Evolutionary conservation across 2,888 invertebrate genomes (phyloP).

Genomic region (Parnassius orleans): DNA sequence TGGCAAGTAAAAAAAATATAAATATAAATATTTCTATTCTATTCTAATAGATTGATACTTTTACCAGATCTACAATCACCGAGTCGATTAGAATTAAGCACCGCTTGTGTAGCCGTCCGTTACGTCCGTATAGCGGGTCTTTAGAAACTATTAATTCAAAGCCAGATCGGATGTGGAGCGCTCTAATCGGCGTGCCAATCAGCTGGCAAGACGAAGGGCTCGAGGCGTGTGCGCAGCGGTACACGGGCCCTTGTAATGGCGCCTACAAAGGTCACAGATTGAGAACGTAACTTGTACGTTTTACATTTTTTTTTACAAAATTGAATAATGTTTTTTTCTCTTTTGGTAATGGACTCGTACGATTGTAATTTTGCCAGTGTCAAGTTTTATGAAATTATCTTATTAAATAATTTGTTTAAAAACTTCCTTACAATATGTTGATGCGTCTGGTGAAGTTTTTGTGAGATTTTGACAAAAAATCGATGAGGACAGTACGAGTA

Average conservation of each 20-base stretch:
- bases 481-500: too few species aligned
- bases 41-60: too few species aligned
- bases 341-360: too few species aligned
- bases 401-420: too few species aligned
- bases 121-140: neutral
- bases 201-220: neutral
- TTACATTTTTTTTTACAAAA: neutral
- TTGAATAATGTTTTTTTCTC: too few species aligned
- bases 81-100: neutral
- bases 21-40: too few species aligned
- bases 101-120: neutral
- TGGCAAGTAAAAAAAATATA: too few species aligned
- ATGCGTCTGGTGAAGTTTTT: too few species aligned
- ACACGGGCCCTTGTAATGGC: neutral
- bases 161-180: constrained; percentile 10
- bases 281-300: neutral
- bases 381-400: too few species aligned
- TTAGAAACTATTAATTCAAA: constrained; percentile 6
- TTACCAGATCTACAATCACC: neutral
- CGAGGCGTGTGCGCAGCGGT: constrained; percentile 1
- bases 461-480: too few species aligned
- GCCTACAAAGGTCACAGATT: constrained; percentile 4
- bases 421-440: too few species aligned
- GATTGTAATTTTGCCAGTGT: too few species aligned
- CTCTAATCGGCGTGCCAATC: constrained; percentile 3